phyloP scores from a whole-genome alignment of 2,888 invertebrate species.

The Mactromeris polynyma region DNA sequence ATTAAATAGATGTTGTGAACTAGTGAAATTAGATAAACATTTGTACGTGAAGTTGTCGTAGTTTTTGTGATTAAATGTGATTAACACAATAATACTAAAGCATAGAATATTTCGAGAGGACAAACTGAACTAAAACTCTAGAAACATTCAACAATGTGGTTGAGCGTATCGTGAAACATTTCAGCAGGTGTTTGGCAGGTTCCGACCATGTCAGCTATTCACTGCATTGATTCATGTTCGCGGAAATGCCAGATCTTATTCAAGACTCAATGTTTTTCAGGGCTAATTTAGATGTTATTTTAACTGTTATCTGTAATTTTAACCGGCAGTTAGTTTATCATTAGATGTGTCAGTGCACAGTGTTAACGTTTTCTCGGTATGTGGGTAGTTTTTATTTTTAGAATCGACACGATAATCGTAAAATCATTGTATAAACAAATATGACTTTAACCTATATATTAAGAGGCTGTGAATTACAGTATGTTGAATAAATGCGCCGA shows the following conservation, averaged over 20 bases:
- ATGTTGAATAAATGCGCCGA: neutral
- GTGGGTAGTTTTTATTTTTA: neutral
- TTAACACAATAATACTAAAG: too few species aligned
- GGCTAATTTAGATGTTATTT: constrained; percentile 1
- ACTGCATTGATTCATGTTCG: neutral
- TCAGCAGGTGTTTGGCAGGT: too few species aligned
- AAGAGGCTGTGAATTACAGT: neutral
- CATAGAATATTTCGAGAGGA: too few species aligned
- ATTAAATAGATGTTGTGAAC: too few species aligned
- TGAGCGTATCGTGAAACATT: too few species aligned
- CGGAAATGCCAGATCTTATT: constrained; percentile 3
- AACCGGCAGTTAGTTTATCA: neutral
- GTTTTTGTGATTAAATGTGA: too few species aligned
- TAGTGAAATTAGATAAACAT: too few species aligned
- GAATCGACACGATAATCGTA: neutral
- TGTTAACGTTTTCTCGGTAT: neutral
- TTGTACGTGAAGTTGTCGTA: too few species aligned
- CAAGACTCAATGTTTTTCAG: neutral
- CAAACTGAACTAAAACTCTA: too few species aligned
- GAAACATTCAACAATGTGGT: too few species aligned
- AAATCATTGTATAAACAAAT: neutral
- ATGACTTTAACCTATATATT: neutral
- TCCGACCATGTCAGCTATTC: neutral
- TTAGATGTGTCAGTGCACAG: neutral
- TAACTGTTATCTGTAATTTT: neutral